Evolutionary conservation across 2,113 vertebrate species (phyloP).

Genomic region (Xiphias gladius): DNA sequence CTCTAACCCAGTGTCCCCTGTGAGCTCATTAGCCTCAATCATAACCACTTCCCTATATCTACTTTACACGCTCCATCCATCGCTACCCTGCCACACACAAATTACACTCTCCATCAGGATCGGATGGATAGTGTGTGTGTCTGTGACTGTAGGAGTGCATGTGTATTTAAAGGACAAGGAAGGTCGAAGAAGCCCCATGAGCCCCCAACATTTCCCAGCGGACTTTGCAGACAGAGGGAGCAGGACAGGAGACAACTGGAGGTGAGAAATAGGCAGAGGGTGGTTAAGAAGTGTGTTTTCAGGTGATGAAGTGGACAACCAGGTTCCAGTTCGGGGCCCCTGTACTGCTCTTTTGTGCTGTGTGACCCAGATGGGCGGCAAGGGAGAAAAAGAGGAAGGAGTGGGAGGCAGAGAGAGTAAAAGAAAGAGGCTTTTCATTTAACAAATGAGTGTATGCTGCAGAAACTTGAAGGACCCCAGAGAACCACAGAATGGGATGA

Average conservation of each 20-base stretch:
- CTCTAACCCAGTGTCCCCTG: conserved; percentile 69
- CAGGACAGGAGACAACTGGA: conserved; percentile 25
- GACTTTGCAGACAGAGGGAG: conserved; percentile 28
- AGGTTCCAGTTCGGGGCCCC: conserved; percentile 47
- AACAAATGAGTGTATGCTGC: conserved; percentile 62
- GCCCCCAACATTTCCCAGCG: conserved; percentile 58
- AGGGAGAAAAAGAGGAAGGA: conserved; percentile 45
- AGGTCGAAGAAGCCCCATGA: conserved; percentile 68
- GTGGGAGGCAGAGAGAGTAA: conserved; percentile 42
- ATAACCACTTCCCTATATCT: conserved; percentile 77
- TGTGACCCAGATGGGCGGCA: conserved; percentile 76
- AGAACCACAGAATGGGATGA: conserved; percentile 72
- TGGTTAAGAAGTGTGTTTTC: conserved; percentile 61
- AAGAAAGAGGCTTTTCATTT: conserved; percentile 73
- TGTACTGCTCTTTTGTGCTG: conserved; percentile 39
- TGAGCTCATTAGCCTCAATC: conserved; percentile 85
- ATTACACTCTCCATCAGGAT: conserved; percentile 73
- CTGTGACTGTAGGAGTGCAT: conserved; percentile 33
- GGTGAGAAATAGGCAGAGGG: conserved; percentile 53
- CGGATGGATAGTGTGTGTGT: conserved; percentile 24
- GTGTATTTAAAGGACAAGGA: conserved; percentile 73
- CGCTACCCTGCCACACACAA: conserved; percentile 63
- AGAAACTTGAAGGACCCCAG: conserved; percentile 71
- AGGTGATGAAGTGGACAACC: conserved; percentile 71
- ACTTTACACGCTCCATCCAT: conserved; percentile 72